These are phyloP conservation scores for Cabera pusaria DNA, from an alignment of 2,888 invertebrate species.

Conservation along the genomic window DNA sequence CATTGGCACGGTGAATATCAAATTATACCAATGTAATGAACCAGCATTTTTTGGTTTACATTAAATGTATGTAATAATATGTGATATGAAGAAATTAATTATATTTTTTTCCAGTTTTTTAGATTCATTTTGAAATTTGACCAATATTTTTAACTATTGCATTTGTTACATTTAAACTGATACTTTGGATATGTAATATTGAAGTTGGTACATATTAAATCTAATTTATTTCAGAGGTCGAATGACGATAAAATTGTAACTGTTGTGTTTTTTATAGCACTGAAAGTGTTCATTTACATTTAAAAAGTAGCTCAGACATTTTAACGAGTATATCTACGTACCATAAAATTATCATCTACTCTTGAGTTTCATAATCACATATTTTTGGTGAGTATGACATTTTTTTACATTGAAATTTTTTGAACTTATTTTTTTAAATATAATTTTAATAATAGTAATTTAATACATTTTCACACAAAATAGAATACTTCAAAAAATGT, in stretches of 20 bases:
- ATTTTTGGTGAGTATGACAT: too few relatives aligned
- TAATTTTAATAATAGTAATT: too few relatives aligned
- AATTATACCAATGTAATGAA: too few relatives aligned
- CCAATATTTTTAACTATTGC: conserved; percentile 9
- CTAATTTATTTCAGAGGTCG: conserved; percentile 48
- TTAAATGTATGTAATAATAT: too few relatives aligned
- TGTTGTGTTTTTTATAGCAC: conserved; percentile 64
- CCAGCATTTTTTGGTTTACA: too few relatives aligned
- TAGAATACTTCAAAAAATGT: conserved; percentile 32
- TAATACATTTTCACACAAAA: neutral
- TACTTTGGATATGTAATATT: conserved; percentile 56
- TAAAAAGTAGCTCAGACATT: conserved; percentile 16
- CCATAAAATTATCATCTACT: too few relatives aligned
- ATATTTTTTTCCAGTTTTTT: conserved; percentile 4
- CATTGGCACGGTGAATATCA: too few relatives aligned
- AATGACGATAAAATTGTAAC: conserved; percentile 53
- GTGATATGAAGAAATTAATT: conserved; percentile 4
- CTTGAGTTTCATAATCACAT: too few relatives aligned
- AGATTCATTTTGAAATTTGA: too few relatives aligned
- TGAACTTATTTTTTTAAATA: too few relatives aligned
- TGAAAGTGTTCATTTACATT: conserved; percentile 62
- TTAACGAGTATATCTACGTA: conserved; percentile 1
- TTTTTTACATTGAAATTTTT: too few relatives aligned
- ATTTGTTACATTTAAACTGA: conserved; percentile 43
- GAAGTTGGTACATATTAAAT: conserved; percentile 40